phyloP scores from a whole-genome alignment of 1,140 invertebrate genomes.

The Tachypleus tridentatus region DNA sequence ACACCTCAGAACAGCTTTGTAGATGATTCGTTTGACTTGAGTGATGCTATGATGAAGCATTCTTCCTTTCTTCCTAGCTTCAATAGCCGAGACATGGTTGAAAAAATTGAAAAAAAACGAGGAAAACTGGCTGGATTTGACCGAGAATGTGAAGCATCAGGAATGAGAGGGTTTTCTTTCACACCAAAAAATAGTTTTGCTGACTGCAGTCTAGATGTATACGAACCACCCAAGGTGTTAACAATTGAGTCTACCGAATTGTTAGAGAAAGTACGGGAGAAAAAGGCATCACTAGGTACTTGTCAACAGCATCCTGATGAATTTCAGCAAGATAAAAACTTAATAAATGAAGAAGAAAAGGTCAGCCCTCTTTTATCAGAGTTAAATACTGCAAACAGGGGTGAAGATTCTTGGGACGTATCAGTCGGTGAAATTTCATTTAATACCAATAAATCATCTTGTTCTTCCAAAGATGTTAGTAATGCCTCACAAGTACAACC shows the following conservation, averaged over 20 bases:
- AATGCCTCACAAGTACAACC: too few relatives aligned
- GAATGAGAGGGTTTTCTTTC: slow-evolving; percentile 25
- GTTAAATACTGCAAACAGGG: too few relatives aligned
- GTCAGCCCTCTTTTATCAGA: too few relatives aligned
- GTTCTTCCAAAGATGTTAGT: too few relatives aligned
- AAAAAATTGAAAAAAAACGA: slow-evolving; percentile 29
- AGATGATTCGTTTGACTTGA: slow-evolving; percentile 21
- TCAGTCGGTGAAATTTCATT: too few relatives aligned
- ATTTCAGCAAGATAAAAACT: too few relatives aligned
- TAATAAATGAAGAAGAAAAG: too few relatives aligned
- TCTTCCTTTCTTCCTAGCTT: slow-evolving; percentile 28
- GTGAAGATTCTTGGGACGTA: too few relatives aligned
- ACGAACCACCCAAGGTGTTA: slow-evolving; percentile 18
- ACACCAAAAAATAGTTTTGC: slow-evolving; percentile 31
- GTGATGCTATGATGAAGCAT: slow-evolving; percentile 14
- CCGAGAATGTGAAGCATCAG: slow-evolving; percentile 18
- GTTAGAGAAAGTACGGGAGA: slow-evolving; percentile 7
- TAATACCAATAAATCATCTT: too few relatives aligned
- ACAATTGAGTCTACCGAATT: slow-evolving; percentile 6
- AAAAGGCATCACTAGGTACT: slow-evolving; percentile 5
- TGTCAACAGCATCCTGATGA: too few relatives aligned
- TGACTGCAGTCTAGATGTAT: slow-evolving; percentile 27
- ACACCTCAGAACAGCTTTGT: slow-evolving; percentile 29
- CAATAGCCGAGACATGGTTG: slow-evolving; percentile 31
- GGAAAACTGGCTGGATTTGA: slow-evolving; percentile 26